Conservation (phyloP, 2,113 vertebrate species). For the Neopipo cinnamomea region DNA sequence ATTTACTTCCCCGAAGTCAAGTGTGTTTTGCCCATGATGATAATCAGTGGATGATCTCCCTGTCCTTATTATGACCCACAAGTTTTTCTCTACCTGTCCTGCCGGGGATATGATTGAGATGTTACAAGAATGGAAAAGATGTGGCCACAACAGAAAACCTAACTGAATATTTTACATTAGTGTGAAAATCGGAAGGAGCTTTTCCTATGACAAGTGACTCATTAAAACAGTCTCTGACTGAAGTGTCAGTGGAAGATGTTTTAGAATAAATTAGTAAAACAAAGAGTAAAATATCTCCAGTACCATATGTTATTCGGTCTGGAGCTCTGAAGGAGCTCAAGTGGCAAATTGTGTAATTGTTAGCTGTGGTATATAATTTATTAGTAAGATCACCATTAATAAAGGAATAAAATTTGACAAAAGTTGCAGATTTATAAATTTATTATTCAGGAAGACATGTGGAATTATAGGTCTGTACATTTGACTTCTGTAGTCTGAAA, state of each 20-base stretch:
- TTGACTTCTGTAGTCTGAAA: neutral
- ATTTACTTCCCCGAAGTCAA: neutral
- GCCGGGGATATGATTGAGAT: neutral
- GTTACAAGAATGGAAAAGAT: neutral
- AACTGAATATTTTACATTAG: neutral
- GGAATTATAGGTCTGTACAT: neutral
- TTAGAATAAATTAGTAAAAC: slow-evolving; percentile 28
- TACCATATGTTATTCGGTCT: neutral
- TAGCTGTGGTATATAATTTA: slow-evolving; percentile 1
- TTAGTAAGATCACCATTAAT: neutral
- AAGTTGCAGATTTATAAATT: neutral
- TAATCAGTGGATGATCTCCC: neutral
- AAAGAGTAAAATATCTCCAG: neutral
- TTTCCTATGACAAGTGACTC: slow-evolving; percentile 1
- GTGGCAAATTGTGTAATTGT: slow-evolving; percentile 18
- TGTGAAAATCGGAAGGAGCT: neutral
- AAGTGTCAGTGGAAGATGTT: neutral
- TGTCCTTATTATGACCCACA: neutral
- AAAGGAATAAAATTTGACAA: neutral
- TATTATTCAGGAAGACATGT: neutral
- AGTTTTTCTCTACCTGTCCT: neutral
- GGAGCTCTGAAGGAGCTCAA: neutral
- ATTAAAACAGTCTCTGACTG: neutral
- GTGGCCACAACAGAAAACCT: neutral
- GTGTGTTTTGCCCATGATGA: neutral